A percentile compares a stretch with the other conserved stretches of the same genome.
phyloP scores from a whole-genome alignment of 30 jellyfish, hydroid and myxozoan genomes.

The Hydractinia symbiolongicarpus region DNA sequence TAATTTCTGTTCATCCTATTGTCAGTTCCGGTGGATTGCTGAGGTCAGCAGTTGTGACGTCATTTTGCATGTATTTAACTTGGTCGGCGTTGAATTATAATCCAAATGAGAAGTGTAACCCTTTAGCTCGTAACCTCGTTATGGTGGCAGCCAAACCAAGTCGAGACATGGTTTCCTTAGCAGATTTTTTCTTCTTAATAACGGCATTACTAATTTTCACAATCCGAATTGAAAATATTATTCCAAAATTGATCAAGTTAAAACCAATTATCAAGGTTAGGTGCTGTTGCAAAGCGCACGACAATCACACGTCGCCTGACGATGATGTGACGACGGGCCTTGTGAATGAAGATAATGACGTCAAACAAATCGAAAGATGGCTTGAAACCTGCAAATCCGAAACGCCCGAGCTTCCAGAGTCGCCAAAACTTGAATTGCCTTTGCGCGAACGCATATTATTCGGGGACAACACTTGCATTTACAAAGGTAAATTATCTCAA shows the following conservation, averaged over 20 bases:
- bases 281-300: no score
- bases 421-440: no score
- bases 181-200: constrained; percentile 44
- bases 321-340: no score
- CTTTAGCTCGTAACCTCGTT: constrained; percentile 60
- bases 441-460: no score
- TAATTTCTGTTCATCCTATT: constrained; percentile 76
- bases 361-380: no score
- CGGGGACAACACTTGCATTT: neutral
- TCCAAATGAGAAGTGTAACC: constrained; percentile 85
- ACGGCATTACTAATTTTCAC: constrained; percentile 43
- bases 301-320: no score
- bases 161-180: constrained; percentile 35
- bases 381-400: no score
- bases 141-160: constrained; percentile 61
- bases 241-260: neutral
- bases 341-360: no score
- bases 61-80: constrained; percentile 84
- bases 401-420: no score
- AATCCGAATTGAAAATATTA: constrained; percentile 26
- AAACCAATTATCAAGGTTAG: no score
- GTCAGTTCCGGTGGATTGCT: constrained; percentile 76
- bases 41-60: constrained; percentile 77
- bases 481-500: no score
- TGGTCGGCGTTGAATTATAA: constrained; percentile 87